Base-by-base conservation (phyloP, 2,113 vertebrate species). In the Anser cygnoides region DNA sequence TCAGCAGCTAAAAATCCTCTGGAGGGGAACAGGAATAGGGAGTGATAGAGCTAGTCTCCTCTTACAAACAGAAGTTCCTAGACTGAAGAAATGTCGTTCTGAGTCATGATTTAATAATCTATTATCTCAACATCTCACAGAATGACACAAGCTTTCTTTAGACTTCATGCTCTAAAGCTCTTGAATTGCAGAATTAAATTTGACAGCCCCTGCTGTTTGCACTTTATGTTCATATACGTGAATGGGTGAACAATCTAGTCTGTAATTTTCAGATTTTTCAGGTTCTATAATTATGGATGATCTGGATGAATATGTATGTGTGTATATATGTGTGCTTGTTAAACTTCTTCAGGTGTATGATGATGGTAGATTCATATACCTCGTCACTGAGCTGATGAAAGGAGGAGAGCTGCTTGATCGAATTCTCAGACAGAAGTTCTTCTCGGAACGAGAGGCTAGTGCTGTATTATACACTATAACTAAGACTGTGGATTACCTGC, bases 351-450 rank as follows among this genome's bases (percentile, higher is more conserved):
- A 99, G 99, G 99, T 99, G 81, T 99, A 99, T 73, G 99, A 99
- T 44, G 99, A 99, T 92, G 99, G 99, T 90, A 98, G 98, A 92
- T 99, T 98, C 85, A 98, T 99, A 55, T 99, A 99, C 95, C 97
- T 99, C 95, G 99, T 99, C 76, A 99, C 98, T 0, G 99, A 99
- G 95, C 97, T 99, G 95, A 99, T 99, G 99, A 99, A 99, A 90
- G 99, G 99, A 26, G 99, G 99, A 29, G 99, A 99, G 94, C 98
- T 99, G 90, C 98, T 99, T 66, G 99, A 99, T 93, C 98, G 98
- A 62, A 99, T 99, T 96, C 99, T 99, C 91, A 97, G 99, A 80
- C 98, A 99, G 98, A 99, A 99, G 94, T 99, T 98, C 94, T 99
- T 99, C 97, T 99, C 99, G 0, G 99, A 99, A 96, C 97, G 98